Conservation (phyloP, 2,888 invertebrate species). For the Hydrotaea cyrtoneurina region DNA sequence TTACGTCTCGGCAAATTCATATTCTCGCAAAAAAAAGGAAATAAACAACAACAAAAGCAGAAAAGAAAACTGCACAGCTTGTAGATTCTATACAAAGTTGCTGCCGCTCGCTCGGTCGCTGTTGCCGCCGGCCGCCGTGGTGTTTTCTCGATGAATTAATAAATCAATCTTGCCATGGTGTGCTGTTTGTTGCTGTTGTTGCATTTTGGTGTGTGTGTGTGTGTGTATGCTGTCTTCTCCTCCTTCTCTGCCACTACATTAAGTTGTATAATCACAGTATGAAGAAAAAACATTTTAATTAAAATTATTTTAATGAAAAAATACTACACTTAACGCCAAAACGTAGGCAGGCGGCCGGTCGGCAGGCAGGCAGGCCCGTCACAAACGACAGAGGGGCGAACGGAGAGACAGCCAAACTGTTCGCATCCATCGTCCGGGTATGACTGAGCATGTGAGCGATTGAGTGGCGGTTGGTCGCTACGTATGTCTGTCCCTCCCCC, state of each 20-base stretch:
- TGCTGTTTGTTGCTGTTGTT: conserved; percentile 48
- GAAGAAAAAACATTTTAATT: conserved; percentile 66
- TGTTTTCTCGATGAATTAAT: conserved; percentile 64
- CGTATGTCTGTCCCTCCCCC: not conserved
- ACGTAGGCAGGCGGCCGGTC: conserved; percentile 57
- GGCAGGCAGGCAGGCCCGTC: conserved; percentile 23
- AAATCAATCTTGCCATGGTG: conserved; percentile 63
- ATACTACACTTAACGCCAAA: conserved; percentile 65
- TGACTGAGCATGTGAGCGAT: conserved; percentile 23
- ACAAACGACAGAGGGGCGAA: conserved; percentile 10
- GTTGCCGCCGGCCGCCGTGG: conserved; percentile 22
- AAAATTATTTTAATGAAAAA: conserved; percentile 69
- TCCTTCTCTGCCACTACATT: not conserved
- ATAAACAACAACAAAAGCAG: not conserved
- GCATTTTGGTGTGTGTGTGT: conserved; percentile 2
- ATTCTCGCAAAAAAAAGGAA: conserved; percentile 14
- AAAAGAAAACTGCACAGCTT: not conserved
- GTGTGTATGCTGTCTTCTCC: conserved; percentile 41
- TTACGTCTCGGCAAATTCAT: conserved; percentile 49
- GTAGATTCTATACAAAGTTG: conserved; percentile 51
- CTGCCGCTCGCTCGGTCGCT: conserved; percentile 25
- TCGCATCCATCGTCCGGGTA: conserved; percentile 32
- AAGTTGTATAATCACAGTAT: conserved; percentile 27
- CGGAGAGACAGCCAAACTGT: conserved; percentile 41
- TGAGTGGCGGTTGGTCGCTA: conserved; percentile 29